Evolutionary conservation across 2,797 vertebrate genomes (phyloP), one percentile per base, ranked within the genome.

Genomic region (Bradypus variegatus): DNA sequence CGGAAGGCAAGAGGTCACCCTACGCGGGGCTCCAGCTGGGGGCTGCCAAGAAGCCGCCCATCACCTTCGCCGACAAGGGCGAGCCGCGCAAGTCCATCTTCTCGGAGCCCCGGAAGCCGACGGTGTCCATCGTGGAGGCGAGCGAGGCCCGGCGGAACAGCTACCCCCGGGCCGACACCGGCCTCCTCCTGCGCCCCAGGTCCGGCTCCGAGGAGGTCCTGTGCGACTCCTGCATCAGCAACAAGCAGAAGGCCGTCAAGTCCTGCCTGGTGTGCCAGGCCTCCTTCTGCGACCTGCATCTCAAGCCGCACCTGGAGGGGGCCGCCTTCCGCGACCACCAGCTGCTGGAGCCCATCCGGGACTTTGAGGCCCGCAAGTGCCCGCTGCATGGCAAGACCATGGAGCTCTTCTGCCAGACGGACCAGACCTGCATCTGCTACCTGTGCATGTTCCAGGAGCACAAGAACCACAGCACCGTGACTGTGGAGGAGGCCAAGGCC

Each of bases 351-450:
- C 99, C 99, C 95, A 99, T 99, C 77, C 98, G 98, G 86, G 98
- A 99, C 97, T 98, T 99, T 95, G 99, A 99, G 95, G 97, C 98
- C 81, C 98, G 99, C 95, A 99, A 99, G 97, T 99, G 99, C 86
- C 98, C 98, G 0, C 98, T 99, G 97, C 99, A 99, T 1, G 98
- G 99, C 97, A 99, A 99, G 97, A 99, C 98, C 62, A 98, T 99
- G 98, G 99, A 99, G 97, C 98, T 99, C 89, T 99, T 99, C 97
- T 99, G 99, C 90, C 98, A 98, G 96, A 99, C 98, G 0, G 99
- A 99, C 95, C 98, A 99, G 97, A 98, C 98, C 98, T 99, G 99
- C 94, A 99, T 99, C 98, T 99, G 99, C 79, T 99, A 99, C 95
- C 98, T 99, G 93, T 99, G 99, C 94, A 99, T 99, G 50, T 99